Percentiles rank a stretch among this genome's conserved stretches.
Evolutionary conservation across 92 coral and sea anemone species (phyloP).

Genomic region (Epizoanthus illoricatus): DNA sequence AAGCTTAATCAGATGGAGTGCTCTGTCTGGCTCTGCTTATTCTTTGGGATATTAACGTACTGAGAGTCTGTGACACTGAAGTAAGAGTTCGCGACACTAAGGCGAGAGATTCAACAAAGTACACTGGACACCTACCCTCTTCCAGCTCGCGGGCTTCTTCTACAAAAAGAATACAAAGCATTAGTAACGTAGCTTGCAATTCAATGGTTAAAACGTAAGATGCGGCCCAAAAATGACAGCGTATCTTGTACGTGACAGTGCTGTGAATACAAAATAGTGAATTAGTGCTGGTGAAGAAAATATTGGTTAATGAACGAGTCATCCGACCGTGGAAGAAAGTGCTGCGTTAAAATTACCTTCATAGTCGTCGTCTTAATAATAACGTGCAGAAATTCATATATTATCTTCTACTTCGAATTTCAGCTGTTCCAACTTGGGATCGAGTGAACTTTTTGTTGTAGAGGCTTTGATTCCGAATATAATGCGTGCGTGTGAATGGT

Average conservation of each 20-base stretch:
- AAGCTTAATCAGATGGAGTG: no score
- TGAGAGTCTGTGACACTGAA: no score
- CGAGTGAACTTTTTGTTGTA: background rate
- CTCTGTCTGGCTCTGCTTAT: no score
- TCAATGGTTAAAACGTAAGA: no score
- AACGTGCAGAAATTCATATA: no score
- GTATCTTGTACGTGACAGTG: conserved; percentile 10
- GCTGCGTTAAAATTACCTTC: background rate
- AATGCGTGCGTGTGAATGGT: no score
- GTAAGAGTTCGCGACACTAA: no score
- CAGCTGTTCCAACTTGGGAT: no score
- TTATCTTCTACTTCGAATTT: no score
- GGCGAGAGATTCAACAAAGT: background rate
- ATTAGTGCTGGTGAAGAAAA: conserved; percentile 24
- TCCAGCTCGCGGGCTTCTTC: conserved; percentile 8
- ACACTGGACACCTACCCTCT: conserved; percentile 4
- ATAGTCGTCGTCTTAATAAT: no score
- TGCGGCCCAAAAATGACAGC: background rate
- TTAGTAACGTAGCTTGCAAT: background rate
- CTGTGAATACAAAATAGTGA: background rate
- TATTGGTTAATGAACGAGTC: background rate
- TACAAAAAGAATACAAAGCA: conserved; percentile 4
- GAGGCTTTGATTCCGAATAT: background rate
- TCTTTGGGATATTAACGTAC: no score
- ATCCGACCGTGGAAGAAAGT: background rate